Evolutionary conservation across 2,888 invertebrate species (phyloP).

Genomic region (Ferrisia virgata): DNA sequence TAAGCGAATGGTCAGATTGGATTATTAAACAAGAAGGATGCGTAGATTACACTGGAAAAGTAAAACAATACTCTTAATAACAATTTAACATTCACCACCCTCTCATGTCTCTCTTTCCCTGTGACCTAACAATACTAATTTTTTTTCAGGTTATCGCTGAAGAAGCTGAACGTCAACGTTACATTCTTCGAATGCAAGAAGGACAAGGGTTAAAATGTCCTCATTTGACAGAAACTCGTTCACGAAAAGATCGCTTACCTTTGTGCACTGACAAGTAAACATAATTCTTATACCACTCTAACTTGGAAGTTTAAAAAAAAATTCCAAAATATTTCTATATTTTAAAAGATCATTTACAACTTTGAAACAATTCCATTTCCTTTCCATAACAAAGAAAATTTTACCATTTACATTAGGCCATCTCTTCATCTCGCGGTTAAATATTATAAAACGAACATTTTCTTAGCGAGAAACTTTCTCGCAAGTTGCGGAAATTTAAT

Average conservation of each 20-base stretch:
- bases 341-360: not conserved
- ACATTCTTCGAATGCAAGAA: conserved; percentile 52
- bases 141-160: conserved; percentile 52
- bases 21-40: conserved; percentile 58
- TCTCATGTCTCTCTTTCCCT: no score
- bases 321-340: not conserved
- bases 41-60: conserved; percentile 53
- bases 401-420: not conserved
- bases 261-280: conserved; percentile 53
- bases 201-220: conserved; percentile 53
- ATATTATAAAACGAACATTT: not conserved
- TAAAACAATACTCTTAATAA: no score
- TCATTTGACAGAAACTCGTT: conserved; percentile 52
- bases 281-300: not conserved
- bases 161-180: conserved; percentile 52
- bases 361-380: not conserved
- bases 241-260: conserved; percentile 52
- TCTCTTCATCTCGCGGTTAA: not conserved
- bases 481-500: not conserved
- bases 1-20: conserved; percentile 63
- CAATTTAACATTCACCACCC: no score
- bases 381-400: conserved; percentile 7
- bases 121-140: not conserved
- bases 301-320: no score
- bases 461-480: not conserved